These are phyloP conservation scores for Caenorhabditis uteleia DNA, from an alignment of 2,888 invertebrate species.

Conservation along the genomic window DNA sequence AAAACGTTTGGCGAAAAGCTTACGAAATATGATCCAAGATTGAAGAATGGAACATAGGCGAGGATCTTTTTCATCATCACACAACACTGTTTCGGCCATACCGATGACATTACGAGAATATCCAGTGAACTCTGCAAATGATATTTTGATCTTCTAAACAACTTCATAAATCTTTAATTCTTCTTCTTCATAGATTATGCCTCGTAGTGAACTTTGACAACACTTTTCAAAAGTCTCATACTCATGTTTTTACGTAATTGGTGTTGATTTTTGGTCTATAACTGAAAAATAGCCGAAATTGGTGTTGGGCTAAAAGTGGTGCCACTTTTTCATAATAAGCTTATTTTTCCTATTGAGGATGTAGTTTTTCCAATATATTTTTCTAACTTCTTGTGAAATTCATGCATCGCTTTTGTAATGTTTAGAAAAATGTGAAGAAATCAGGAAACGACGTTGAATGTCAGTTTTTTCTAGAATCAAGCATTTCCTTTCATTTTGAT, in stretches of 20 bases:
- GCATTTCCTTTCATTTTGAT: no score
- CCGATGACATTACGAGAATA: conserved; percentile 45
- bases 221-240: background rate
- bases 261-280: no score
- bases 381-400: no score
- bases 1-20: conserved; percentile 13
- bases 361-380: background rate
- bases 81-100: conserved; percentile 53
- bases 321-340: background rate
- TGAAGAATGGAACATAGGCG: conserved; percentile 55
- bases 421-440: no score
- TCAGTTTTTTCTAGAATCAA: no score
- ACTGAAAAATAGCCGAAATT: no score
- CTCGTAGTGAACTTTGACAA: background rate
- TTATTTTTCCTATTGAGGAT: background rate
- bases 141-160: background rate
- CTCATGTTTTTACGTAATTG: no score
- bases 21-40: conserved; percentile 46
- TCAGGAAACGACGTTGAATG: no score
- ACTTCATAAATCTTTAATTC: background rate
- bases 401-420: no score
- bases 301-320: background rate
- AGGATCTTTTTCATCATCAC: conserved; percentile 59
- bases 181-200: background rate
- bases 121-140: conserved; percentile 59